Base-by-base conservation (phyloP, 2,888 invertebrate species). In the Lordiphosa fenestrarum region DNA sequence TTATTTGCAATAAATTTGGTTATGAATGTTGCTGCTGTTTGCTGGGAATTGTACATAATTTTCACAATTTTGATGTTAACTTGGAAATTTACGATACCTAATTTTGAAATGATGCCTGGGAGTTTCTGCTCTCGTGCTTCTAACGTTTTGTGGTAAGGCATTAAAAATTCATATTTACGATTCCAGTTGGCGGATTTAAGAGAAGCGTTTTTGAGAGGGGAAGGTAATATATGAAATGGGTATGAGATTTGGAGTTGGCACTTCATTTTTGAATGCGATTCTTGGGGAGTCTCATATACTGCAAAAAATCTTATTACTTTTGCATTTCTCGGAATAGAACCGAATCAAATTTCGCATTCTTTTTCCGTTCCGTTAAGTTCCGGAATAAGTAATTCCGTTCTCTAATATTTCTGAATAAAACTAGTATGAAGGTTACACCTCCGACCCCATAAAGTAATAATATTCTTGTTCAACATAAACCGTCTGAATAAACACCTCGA, bases 1-100 rank as follows among this genome's bases (percentile, higher is more conserved):
- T 86, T 86, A 85, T 83, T 87, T 85, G 87, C 87, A 83, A 86
- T 86, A 87, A 86, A 86, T 86, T 86, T 87, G 85, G 76, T 87
- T 86, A 85, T 86, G 87, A 86, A 87, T 86, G 86, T 85, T 82
- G 65, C 68, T 71, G 62, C 57, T 52, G 57, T 57, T 62, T 70
- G 59, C 62, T 62, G 71, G 70, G 63, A 77, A 73, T 71, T 71
- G 81, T 76, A 84, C 76, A 86, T 86, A 85, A 87, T 85, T 86
- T 86, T 76, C 73, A 74, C 75, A 84, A 82, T 84, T 86, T 84
- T 86, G 87, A 87, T 85, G 82, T 85, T 86, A 86, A 86, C 85
- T 84, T 73, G 66, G 58, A 84, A 81, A 87, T 86, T 86, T 86
- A 86, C 83, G 85, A 83, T 73, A 71, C 73, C 69, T 73, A 82